Percentiles rank a stretch among this genome's conserved stretches.
phyloP scores from a whole-genome alignment of 2,797 vertebrate genomes.

The Microctenopoma lineatum region DNA sequence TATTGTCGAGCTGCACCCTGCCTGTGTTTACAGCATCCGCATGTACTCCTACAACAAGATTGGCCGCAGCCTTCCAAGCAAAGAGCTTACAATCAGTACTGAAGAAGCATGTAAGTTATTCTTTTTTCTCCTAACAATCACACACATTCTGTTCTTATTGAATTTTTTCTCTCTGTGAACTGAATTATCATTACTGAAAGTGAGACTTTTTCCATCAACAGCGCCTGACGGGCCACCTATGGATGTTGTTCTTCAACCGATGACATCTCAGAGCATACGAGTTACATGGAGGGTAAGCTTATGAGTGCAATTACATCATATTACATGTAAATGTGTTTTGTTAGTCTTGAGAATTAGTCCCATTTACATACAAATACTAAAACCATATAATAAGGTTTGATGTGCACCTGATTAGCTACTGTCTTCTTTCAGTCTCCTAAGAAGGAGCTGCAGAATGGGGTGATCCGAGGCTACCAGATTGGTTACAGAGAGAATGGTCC shows the following conservation, averaged over 20 bases:
- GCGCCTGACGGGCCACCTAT: constrained; percentile 96
- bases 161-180: not conserved
- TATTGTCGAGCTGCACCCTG: constrained; percentile 96
- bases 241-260: constrained; percentile 94
- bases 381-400: too few relatives aligned
- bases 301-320: not conserved
- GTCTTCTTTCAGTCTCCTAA: constrained; percentile 87
- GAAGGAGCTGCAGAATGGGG: constrained; percentile 96
- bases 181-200: not conserved
- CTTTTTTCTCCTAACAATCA: not conserved
- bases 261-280: constrained; percentile 98
- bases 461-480: constrained; percentile 98
- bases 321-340: not conserved
- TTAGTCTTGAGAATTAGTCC: not conserved
- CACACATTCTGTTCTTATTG: not conserved
- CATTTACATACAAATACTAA: too few relatives aligned
- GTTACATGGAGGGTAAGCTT: constrained; percentile 95
- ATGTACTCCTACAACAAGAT: constrained; percentile 99
- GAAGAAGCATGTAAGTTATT: constrained; percentile 92
- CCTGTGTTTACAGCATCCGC: constrained; percentile 97
- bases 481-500: constrained; percentile 98
- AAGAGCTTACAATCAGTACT: constrained; percentile 96
- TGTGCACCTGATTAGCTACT: too few relatives aligned
- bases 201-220: constrained; percentile 60
- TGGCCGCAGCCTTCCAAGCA: constrained; percentile 95